Conservation (phyloP, 1,140 invertebrate genomes). For the Pissodes strobi region DNA sequence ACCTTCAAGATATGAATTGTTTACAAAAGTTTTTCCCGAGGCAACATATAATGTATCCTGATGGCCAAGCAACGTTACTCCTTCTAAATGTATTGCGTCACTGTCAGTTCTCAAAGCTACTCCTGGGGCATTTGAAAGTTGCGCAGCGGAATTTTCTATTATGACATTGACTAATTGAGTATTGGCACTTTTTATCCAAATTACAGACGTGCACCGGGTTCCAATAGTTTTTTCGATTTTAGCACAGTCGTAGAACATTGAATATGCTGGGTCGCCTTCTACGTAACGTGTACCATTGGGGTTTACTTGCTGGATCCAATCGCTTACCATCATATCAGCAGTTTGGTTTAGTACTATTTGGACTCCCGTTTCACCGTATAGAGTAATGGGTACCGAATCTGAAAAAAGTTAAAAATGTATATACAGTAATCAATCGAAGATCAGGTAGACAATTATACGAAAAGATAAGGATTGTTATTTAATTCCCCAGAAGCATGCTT, state of each 20-base stretch:
- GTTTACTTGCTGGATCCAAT: neutral
- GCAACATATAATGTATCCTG: slow-evolving; percentile 7
- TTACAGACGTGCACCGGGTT: neutral
- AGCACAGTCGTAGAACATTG: neutral
- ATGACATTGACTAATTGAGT: neutral
- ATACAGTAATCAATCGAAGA: no score
- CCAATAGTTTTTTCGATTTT: neutral
- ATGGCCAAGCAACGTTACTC: neutral
- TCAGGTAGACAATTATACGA: no score
- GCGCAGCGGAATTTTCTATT: slow-evolving; percentile 2
- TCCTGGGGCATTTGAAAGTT: neutral
- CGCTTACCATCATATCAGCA: neutral
- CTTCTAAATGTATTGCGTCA: neutral
- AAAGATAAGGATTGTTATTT: no score
- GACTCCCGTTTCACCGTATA: neutral
- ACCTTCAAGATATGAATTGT: slow-evolving; percentile 2
- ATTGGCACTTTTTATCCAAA: neutral
- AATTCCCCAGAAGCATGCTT: no score
- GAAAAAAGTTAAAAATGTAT: neutral
- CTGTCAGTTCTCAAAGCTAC: neutral
- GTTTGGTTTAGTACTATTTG: neutral
- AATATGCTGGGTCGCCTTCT: slow-evolving; percentile 1
- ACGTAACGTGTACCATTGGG: slow-evolving; percentile 4
- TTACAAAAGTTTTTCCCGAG: neutral
- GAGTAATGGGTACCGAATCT: neutral